Conservation (phyloP, 2,797 vertebrate genomes). For the Phataginus tetradactyla region DNA sequence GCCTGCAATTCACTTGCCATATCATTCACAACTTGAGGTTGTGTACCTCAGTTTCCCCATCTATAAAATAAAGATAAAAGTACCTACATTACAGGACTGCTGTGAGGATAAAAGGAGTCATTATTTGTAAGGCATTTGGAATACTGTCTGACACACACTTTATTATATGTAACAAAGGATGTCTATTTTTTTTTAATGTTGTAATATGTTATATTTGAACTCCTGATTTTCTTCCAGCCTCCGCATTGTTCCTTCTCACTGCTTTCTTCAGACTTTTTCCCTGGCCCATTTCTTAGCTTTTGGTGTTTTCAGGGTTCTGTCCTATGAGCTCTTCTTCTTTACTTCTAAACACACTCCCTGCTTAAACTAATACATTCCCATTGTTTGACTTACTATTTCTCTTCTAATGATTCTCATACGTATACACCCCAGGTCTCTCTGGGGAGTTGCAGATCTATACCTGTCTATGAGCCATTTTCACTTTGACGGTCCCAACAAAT, state of each 20-base stretch:
- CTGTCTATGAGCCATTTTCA: neutral
- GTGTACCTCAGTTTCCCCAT: neutral
- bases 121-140: slow-evolving; percentile 1
- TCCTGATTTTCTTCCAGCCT: neutral
- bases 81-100: neutral
- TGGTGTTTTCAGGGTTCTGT: neutral
- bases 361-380: neutral
- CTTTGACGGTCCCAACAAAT: neutral
- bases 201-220: neutral
- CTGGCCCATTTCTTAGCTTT: neutral
- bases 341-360: neutral
- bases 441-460: neutral
- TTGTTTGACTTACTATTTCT: neutral
- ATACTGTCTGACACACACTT: neutral
- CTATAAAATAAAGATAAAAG: neutral
- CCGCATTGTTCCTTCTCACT: neutral
- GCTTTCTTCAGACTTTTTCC: neutral
- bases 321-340: neutral
- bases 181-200: neutral
- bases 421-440: neutral
- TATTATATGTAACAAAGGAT: neutral
- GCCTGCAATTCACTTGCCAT: neutral
- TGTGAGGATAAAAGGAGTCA: slow-evolving; percentile 13
- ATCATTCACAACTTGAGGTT: neutral
- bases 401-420: neutral